Base-by-base conservation (phyloP, 2,888 invertebrate genomes). In the Biston stratarius region DNA sequence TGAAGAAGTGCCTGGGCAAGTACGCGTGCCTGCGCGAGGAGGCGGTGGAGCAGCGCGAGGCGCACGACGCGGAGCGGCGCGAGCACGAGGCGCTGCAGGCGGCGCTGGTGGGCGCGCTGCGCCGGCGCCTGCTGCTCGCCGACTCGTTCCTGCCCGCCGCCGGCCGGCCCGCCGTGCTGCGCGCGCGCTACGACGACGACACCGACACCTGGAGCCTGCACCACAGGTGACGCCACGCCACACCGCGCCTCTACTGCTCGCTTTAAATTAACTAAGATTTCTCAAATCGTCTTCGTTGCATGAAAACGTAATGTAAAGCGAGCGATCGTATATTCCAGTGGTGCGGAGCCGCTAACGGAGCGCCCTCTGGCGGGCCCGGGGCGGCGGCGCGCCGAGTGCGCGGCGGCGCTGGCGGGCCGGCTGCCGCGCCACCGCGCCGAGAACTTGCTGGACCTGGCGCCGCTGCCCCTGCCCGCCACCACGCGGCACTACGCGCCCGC, bases 1-100 rank as follows among this genome's bases (percentile, higher is more conserved):
- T 99, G 62, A 98, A 98, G 83, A 98, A 99, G 89, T 95, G 99
- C 82, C 97, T 98, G 82, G 95, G 96, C 14, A 98, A 98, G 89
- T 95, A 97, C 83, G 95, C 97, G 86, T 94, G 91, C 67, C 81
- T 93, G 64, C 89, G 93, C 77, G 94, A 94, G 83, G 94, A 94
- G 86, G 88, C 85, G 85, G 88, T 89, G 78, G 94, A 94, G 81
- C 92, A 88, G 80, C 88, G 94, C 71, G 98, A 97, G 83, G 98
- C 98, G 81, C 98, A 99, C 90, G 97, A 98, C 81, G 95, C 96
- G 70, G 99, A 99, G 87, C 94, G 99, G 63, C 96, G 99, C 79
- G 99, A 99, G 81, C 94, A 98, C 73, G 99, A 99, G 90, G 97
- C 97, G 88, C 84, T 86, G 81, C 92, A 92, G 88, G 97, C 98